Evolutionary conservation across 2,888 invertebrate genomes (phyloP).

Genomic region (Trachelus iudaicus): DNA sequence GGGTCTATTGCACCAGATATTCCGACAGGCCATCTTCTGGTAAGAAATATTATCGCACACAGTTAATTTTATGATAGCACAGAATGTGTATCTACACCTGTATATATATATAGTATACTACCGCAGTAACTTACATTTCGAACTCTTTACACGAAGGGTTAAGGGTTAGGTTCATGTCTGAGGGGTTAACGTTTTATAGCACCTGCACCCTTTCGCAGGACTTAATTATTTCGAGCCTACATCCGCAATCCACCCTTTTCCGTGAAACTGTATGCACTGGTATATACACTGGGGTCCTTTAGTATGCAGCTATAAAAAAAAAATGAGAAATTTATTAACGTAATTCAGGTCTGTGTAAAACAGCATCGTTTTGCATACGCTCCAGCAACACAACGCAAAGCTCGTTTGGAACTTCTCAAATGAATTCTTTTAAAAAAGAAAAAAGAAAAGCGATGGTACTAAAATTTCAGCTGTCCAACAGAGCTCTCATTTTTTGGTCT

Average conservation of each 20-base stretch:
- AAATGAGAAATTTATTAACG: neutral
- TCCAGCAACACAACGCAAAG: neutral
- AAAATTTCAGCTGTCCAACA: neutral
- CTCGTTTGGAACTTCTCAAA: neutral
- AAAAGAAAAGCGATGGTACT: neutral
- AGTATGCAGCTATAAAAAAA: neutral
- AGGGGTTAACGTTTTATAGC: slow-evolving; percentile 18
- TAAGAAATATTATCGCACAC: slow-evolving; percentile 65
- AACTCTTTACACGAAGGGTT: neutral
- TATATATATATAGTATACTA: neutral
- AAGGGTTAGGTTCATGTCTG: neutral
- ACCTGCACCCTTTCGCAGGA: slow-evolving; percentile 48
- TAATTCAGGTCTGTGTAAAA: neutral
- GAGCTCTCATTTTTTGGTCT: neutral
- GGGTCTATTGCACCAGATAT: slow-evolving; percentile 98
- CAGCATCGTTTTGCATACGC: neutral
- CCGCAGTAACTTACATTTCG: neutral
- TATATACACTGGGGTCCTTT: neutral
- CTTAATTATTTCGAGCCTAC: slow-evolving; percentile 38
- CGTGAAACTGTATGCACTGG: neutral
- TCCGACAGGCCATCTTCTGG: slow-evolving; percentile 91
- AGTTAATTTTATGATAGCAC: neutral
- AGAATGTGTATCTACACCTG: neutral
- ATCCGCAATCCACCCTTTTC: slow-evolving; percentile 34
- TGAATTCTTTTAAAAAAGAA: neutral